A percentile compares a stretch with the other conserved stretches of the same genome.
Evolutionary conservation across 1,140 invertebrate species (phyloP).

Genomic region (Drosophila leontia): DNA sequence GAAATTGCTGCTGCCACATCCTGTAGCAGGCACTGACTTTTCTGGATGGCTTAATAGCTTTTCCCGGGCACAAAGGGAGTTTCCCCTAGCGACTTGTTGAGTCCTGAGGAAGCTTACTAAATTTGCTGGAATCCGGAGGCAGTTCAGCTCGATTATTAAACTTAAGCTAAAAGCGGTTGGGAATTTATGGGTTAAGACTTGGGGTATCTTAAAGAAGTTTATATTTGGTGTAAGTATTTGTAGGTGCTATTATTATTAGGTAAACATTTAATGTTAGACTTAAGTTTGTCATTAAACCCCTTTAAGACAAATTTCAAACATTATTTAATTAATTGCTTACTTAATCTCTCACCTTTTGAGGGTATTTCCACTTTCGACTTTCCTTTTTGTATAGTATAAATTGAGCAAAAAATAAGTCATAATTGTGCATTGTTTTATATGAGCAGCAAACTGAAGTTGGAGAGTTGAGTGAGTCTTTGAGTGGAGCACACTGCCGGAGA

Average conservation of each 20-base stretch:
- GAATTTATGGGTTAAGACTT: not conserved
- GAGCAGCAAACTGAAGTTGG: constrained; percentile 40
- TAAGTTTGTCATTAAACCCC: too few species aligned
- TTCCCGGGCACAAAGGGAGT: constrained; percentile 6
- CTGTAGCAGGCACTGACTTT: constrained; percentile 38
- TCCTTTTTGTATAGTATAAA: constrained; percentile 6
- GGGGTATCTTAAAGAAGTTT: not conserved
- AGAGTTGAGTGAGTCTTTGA: constrained; percentile 34
- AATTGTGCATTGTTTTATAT: constrained; percentile 58
- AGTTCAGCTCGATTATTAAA: constrained; percentile 6
- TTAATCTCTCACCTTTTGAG: constrained; percentile 1
- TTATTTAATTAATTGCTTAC: not conserved
- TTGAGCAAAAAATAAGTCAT: constrained; percentile 39
- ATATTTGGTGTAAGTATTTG: not conserved
- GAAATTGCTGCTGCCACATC: constrained; percentile 48
- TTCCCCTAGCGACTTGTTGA: constrained; percentile 29
- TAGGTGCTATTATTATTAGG: too few species aligned
- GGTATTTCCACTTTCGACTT: constrained; percentile 15
- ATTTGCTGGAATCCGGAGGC: constrained; percentile 18
- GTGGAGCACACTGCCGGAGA: constrained; percentile 42
- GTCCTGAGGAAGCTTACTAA: constrained; percentile 13
- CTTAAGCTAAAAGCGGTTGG: constrained; percentile 1
- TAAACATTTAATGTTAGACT: not conserved
- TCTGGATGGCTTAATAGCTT: constrained; percentile 42
- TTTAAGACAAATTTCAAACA: too few species aligned